Evolutionary conservation across 1,140 invertebrate species (phyloP).

Genomic region (Heliconius hewitsoni): DNA sequence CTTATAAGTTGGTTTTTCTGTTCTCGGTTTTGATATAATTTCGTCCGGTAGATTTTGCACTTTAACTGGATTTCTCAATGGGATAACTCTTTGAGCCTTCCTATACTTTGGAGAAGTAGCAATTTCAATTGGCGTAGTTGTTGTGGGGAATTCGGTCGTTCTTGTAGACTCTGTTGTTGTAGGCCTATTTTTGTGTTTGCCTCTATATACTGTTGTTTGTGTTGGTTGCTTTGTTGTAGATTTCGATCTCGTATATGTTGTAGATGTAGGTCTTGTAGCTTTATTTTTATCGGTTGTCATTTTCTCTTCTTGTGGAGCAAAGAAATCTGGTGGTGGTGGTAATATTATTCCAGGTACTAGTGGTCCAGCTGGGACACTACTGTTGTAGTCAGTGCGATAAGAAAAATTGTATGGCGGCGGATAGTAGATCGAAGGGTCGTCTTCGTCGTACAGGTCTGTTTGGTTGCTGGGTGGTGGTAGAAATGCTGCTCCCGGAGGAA

Average conservation of each 20-base stretch:
- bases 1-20: constrained; percentile 72
- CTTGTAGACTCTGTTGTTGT: constrained; percentile 64
- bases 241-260: constrained; percentile 61
- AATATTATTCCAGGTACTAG: constrained; percentile 93
- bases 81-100: constrained; percentile 58
- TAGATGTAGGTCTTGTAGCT: constrained; percentile 61
- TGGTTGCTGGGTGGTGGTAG: constrained; percentile 87
- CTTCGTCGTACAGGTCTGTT: constrained; percentile 90
- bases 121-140: constrained; percentile 66
- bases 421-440: constrained; percentile 94
- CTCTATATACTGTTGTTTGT: constrained; percentile 61
- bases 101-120: constrained; percentile 62
- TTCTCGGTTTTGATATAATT: constrained; percentile 63
- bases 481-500: constrained; percentile 86
- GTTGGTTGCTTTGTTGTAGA: constrained; percentile 65
- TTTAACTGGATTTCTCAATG: constrained; percentile 58
- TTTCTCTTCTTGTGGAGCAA: constrained; percentile 84
- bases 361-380: constrained; percentile 89
- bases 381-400: constrained; percentile 89
- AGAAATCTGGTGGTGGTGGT: constrained; percentile 93
- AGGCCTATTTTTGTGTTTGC: constrained; percentile 74
- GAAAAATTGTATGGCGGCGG: constrained; percentile 94
- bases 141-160: constrained; percentile 73
- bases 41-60: constrained; percentile 68
- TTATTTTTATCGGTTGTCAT: constrained; percentile 67